phyloP scores from a whole-genome alignment of 2,797 vertebrate genomes.

The Hippocampus kuda region DNA sequence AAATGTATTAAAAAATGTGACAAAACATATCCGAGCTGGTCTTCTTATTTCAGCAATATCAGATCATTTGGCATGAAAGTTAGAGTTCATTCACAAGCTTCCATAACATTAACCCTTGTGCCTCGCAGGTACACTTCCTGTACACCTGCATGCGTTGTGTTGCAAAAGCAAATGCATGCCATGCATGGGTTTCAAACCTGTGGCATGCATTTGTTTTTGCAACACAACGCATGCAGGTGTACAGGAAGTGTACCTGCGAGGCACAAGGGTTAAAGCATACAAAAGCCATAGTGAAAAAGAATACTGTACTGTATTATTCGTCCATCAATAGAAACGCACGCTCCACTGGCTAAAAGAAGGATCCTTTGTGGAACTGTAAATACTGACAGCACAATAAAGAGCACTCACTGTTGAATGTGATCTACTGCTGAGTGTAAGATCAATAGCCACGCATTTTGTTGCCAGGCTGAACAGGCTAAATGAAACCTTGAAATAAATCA shows the following conservation, averaged over 20 bases:
- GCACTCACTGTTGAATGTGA: conserved; percentile 24
- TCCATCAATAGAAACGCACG: neutral
- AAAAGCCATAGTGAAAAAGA: neutral
- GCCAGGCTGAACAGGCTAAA: conserved; percentile 38
- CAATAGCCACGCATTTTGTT: conserved; percentile 43
- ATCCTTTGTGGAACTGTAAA: conserved; percentile 37
- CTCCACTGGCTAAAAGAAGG: conserved; percentile 8
- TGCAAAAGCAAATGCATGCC: no score
- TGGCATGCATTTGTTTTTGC: no score
- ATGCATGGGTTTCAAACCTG: no score
- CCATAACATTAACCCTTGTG: no score
- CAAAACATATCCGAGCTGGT: neutral
- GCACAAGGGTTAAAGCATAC: no score
- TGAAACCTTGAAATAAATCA: conserved; percentile 45
- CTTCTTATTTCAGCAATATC: neutral
- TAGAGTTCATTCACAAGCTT: neutral
- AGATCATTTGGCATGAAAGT: neutral
- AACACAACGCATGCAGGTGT: no score
- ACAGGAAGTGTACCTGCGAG: no score
- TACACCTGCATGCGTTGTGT: no score
- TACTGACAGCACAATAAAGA: conserved; percentile 27
- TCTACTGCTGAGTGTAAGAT: conserved; percentile 49
- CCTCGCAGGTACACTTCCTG: no score
- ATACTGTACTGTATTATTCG: neutral
- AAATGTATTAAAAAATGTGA: neutral